Conservation (phyloP, 2,888 invertebrate species). For the Heteromurus nitidus region DNA sequence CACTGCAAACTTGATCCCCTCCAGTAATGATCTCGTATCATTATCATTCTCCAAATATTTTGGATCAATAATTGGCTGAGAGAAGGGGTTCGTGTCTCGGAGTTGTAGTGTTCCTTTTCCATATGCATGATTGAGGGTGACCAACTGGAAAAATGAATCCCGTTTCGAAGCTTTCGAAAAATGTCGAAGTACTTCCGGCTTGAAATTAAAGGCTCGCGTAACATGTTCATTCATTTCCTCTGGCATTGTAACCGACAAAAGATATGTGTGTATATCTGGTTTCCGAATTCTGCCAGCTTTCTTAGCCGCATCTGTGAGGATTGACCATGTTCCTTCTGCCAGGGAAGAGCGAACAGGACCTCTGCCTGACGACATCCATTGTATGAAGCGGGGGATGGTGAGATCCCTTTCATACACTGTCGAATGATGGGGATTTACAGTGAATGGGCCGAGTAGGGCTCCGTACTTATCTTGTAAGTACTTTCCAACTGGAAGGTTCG, state of each 20-base stretch:
- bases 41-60: slow-evolving; percentile 62
- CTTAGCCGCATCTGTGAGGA: slow-evolving; percentile 49
- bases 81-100: slow-evolving; percentile 57
- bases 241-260: slow-evolving; percentile 60
- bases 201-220: slow-evolving; percentile 58
- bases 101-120: slow-evolving; percentile 62
- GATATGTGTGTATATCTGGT: slow-evolving; percentile 68
- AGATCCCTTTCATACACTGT: slow-evolving; percentile 41
- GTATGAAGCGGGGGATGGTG: neutral
- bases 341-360: slow-evolving; percentile 54
- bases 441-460: slow-evolving; percentile 67
- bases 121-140: slow-evolving; percentile 60
- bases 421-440: too few species aligned
- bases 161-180: slow-evolving; percentile 38
- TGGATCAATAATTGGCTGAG: slow-evolving; percentile 65
- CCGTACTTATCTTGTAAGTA: slow-evolving; percentile 71
- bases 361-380: too few species aligned
- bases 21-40: slow-evolving; percentile 64
- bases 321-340: slow-evolving; percentile 66
- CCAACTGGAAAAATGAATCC: slow-evolving; percentile 68
- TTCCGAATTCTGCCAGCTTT: slow-evolving; percentile 35
- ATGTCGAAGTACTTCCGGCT: slow-evolving; percentile 53
- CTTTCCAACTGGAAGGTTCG: slow-evolving; percentile 70
- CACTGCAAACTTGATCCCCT: slow-evolving; percentile 68
- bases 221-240: slow-evolving; percentile 26